These are phyloP conservation scores for Parapsyche elsis DNA, from an alignment of 1,140 invertebrate genomes.

Conservation along the genomic window DNA sequence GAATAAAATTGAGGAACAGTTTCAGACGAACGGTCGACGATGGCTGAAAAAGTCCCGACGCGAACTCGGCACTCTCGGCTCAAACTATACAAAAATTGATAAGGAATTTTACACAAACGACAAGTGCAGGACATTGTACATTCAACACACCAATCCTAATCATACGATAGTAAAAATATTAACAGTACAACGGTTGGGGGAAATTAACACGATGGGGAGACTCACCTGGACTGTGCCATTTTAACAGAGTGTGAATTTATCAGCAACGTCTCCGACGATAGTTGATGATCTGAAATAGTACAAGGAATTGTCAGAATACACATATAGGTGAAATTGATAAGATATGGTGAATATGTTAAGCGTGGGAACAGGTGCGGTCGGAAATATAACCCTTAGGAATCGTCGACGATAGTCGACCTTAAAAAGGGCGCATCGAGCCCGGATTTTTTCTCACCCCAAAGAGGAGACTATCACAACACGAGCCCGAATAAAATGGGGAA, in stretches of 20 bases:
- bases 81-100: too few species aligned
- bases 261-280: not conserved
- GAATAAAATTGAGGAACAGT: not conserved
- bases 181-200: not conserved
- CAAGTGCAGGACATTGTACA: too few species aligned
- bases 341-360: too few species aligned
- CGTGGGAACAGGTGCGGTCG: not conserved
- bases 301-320: not conserved
- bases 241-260: not conserved
- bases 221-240: constrained; percentile 16
- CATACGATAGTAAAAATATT: not conserved
- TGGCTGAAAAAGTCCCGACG: too few species aligned
- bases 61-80: too few species aligned
- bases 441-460: not conserved
- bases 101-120: too few species aligned
- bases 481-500: too few species aligned
- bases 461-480: not conserved
- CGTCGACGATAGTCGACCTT: not conserved
- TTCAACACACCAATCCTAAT: too few species aligned
- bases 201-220: not conserved
- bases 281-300: not conserved
- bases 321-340: too few species aligned
- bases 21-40: not conserved
- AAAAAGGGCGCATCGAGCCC: not conserved
- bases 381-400: not conserved